phyloP scores from a whole-genome alignment of 2,888 invertebrate species.

The Hydropsyche betteni region DNA sequence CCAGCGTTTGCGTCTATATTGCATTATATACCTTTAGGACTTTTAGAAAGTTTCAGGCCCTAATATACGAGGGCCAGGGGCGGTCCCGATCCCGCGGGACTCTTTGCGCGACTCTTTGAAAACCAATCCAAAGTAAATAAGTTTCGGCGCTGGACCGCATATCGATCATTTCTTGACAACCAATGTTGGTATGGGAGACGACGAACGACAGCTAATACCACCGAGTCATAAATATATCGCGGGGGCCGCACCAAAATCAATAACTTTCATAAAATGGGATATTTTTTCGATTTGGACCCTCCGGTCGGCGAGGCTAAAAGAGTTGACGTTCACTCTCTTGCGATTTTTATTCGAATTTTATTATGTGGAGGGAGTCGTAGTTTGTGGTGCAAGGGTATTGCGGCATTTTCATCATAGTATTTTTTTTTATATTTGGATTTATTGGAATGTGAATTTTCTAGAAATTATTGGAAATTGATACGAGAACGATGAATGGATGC shows the following conservation, averaged over 20 bases:
- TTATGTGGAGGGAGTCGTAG: no score
- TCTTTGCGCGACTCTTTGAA: conserved; percentile 35
- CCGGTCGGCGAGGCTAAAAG: background rate
- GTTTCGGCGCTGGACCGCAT: conserved; percentile 34
- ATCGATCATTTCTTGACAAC: conserved; percentile 38
- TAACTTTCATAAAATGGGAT: conserved; percentile 32
- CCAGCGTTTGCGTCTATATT: conserved; percentile 21
- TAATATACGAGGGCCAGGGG: background rate
- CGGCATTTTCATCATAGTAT: no score
- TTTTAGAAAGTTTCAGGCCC: conserved; percentile 9
- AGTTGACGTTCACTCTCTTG: no score
- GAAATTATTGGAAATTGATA: no score
- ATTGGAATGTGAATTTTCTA: no score
- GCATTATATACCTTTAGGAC: conserved; percentile 28
- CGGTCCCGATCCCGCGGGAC: conserved; percentile 13
- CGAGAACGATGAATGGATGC: no score
- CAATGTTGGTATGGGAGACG: background rate
- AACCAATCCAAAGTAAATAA: conserved; percentile 39
- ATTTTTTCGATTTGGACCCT: conserved; percentile 7
- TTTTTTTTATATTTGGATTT: no score
- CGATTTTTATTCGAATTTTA: no score
- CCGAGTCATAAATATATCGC: conserved; percentile 27
- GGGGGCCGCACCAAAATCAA: conserved; percentile 25
- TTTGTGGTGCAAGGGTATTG: no score
- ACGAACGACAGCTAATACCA: conserved; percentile 19